Base-by-base conservation (phyloP, 2,113 vertebrate genomes). In the Leucopsar rothschildi region DNA sequence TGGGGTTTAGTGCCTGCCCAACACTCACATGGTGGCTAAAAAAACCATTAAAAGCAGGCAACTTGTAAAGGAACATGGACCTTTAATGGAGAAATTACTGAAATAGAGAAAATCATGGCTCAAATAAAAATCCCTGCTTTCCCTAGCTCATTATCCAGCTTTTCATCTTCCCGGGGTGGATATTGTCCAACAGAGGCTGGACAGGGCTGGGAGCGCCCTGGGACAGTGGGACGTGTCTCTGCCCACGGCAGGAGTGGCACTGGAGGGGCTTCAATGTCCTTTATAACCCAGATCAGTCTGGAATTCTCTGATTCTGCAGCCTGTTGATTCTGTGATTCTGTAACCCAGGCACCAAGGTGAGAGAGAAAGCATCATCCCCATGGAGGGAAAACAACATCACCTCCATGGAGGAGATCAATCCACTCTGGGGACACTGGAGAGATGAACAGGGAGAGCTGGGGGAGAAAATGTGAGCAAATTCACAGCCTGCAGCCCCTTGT, bases 351-450 rank as follows among this genome's bases (percentile, higher is more conserved):
- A 33, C 23, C 5, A 3, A 14, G 66, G 49, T 85, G n/a, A 82
- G 83, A 56, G n/a, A 82, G 83, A 56, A 28, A 70, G 31, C 2
- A 5, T n/a, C 27, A 5, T 28, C n/a, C 12, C 17, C 56, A 37
- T 42, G 5, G 11, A 45, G 24, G 40, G 15, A 33, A 37, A 37
- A 60, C 11, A 78, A 12, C 29, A 21, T 8, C 50, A 44, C 2
- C 5, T 23, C 14, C 13, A 49, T 39, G 12, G 1, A 21, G 33
- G 69, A 42, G 28, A 78, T 75, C 61, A 28, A 19, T n/a, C 60
- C 63, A 2, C 71, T 4, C 44, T 3, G 37, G 53, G 19, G 77
- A 21, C 0, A 0, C 49, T 1, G 5, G 22, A 12, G 55, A 57
- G 49, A 65, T 12, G 15, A 80, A 33, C 37, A 24, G 63, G 63